These are phyloP conservation scores for Pyrrhia umbra DNA, from an alignment of 2,888 invertebrate species.

Conservation along the genomic window DNA sequence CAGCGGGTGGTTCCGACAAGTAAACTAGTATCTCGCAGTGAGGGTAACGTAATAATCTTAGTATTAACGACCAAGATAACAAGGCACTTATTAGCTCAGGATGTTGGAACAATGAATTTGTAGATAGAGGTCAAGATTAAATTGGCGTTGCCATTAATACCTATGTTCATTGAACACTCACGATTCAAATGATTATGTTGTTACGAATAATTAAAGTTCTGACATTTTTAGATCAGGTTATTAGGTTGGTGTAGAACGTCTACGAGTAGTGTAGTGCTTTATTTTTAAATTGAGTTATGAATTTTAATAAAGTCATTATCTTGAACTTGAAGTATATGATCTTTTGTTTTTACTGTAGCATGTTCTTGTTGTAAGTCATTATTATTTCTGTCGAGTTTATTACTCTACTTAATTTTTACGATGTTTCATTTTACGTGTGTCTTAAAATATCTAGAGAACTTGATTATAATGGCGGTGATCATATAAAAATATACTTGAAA, in stretches of 20 bases:
- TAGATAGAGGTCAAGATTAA: constrained; percentile 65
- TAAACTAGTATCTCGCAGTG: constrained; percentile 85
- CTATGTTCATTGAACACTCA: constrained; percentile 85
- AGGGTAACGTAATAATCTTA: constrained; percentile 88
- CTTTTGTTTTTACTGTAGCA: constrained; percentile 43
- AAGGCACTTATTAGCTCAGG: constrained; percentile 70
- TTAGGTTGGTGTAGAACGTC: constrained; percentile 54
- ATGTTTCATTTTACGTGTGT: constrained; percentile 34
- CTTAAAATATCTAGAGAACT: constrained; percentile 45
- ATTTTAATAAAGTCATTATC: constrained; percentile 55
- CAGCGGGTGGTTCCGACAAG: constrained; percentile 87
- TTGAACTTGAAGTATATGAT: constrained; percentile 20
- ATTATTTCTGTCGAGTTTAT: constrained; percentile 42
- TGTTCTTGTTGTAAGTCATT: constrained; percentile 38
- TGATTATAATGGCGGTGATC: constrained; percentile 32
- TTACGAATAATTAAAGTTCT: constrained; percentile 87
- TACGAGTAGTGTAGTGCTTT: constrained; percentile 22
- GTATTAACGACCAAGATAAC: constrained; percentile 79
- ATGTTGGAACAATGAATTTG: constrained; percentile 40
- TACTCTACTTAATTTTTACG: constrained; percentile 50
- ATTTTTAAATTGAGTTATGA: constrained; percentile 49
- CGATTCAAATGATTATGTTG: constrained; percentile 87
- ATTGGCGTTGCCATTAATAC: constrained; percentile 76
- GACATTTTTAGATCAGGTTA: constrained; percentile 83
- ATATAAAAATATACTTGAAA: constrained; percentile 38